Evolutionary conservation across 1,140 invertebrate genomes (phyloP).

Genomic region (Bombus confusus): DNA sequence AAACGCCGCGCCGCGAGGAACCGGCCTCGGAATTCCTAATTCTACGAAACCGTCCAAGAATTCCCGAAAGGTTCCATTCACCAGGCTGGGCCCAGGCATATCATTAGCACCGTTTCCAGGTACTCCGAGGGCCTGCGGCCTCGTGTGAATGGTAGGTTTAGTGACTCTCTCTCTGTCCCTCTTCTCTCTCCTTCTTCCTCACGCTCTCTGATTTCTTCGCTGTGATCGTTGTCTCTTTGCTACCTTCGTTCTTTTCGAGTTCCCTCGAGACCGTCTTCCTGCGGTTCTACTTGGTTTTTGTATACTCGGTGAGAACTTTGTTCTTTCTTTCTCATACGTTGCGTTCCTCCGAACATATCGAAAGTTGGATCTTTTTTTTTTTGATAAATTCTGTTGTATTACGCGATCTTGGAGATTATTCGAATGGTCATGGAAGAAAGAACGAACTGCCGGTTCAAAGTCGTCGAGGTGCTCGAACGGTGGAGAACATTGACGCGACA

Average conservation of each 20-base stretch:
- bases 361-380: not conserved
- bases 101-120: conserved; percentile 82
- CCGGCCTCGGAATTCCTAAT: conserved; percentile 82
- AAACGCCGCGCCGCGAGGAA: conserved; percentile 31
- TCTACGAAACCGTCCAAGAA: conserved; percentile 82
- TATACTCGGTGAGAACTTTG: not conserved
- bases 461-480: not conserved
- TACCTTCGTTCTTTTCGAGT: not conserved
- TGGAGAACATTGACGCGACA: conserved; percentile 21
- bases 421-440: not conserved
- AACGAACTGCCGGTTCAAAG: not conserved
- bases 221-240: not conserved
- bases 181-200: not conserved
- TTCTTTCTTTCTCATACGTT: not conserved
- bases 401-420: not conserved
- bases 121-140: conserved; percentile 67
- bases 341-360: not conserved
- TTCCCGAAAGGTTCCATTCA: conserved; percentile 82
- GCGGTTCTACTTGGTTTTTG: not conserved
- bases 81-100: conserved; percentile 77
- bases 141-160: conserved; percentile 76
- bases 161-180: conserved; percentile 46
- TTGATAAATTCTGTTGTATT: not conserved
- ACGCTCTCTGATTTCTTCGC: conserved; percentile 11
- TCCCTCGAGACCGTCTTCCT: not conserved